These are phyloP conservation scores for Phyllostomus discolor DNA, from an alignment of 2,113 vertebrate species.

Conservation along the genomic window DNA sequence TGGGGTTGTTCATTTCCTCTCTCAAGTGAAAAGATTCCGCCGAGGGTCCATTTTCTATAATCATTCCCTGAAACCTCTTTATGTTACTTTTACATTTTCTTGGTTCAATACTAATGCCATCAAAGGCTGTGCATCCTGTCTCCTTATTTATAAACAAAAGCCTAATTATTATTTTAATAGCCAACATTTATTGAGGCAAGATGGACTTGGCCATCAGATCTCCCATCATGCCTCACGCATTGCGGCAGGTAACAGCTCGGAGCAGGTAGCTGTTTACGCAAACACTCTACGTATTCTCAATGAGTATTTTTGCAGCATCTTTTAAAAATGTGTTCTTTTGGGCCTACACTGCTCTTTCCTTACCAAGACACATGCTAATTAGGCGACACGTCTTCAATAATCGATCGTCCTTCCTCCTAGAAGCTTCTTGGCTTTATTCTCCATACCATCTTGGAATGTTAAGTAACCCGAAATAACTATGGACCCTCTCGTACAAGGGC, in stretches of 20 bases:
- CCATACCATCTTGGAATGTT: not conserved
- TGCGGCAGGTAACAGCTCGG: too few species aligned
- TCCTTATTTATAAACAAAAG: not conserved
- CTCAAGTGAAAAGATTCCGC: not conserved
- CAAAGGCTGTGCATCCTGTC: not conserved
- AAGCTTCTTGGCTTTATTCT: not conserved
- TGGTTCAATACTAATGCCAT: not conserved
- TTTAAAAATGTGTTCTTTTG: not conserved
- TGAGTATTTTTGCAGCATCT: not conserved
- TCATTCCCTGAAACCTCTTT: not conserved
- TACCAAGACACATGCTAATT: not conserved
- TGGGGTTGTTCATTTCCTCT: not conserved
- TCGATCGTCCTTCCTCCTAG: not conserved
- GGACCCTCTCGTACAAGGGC: not conserved
- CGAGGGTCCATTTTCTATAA: not conserved
- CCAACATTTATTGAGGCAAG: not conserved
- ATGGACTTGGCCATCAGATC: not conserved
- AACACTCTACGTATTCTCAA: not conserved
- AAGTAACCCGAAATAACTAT: not conserved
- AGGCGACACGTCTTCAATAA: not conserved
- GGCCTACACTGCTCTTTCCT: not conserved
- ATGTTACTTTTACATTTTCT: not conserved
- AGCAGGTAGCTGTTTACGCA: not conserved
- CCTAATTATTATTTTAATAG: not conserved
- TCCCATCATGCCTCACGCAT: fast-evolving